Conservation (phyloP, 2,797 vertebrate genomes). For the Falco novaeseelandiae region DNA sequence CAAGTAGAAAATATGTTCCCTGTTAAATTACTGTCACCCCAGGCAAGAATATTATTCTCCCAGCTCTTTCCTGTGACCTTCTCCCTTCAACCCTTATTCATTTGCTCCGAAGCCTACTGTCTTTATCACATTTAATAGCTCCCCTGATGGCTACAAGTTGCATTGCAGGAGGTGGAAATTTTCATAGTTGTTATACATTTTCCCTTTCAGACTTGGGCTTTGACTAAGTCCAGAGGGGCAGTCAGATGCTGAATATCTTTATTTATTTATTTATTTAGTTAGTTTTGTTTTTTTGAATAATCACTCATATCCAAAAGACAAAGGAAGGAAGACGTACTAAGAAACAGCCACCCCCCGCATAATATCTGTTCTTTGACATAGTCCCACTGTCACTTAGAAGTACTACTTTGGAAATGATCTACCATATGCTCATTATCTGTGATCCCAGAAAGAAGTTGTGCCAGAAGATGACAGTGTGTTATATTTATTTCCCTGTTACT, state of each 20-base stretch:
- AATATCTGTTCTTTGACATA: neutral
- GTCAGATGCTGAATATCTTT: neutral
- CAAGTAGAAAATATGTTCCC: conserved; percentile 46
- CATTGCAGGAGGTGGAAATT: neutral
- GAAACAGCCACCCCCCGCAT: neutral
- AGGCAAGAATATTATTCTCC: conserved; percentile 45
- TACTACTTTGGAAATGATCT: neutral
- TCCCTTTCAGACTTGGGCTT: neutral
- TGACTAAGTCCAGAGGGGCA: neutral
- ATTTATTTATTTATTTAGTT: neutral
- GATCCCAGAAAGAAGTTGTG: neutral
- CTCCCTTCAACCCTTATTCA: neutral
- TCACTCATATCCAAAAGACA: neutral
- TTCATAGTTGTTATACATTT: neutral
- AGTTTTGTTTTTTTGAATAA: neutral
- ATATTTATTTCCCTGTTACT: neutral
- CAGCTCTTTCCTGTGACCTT: conserved; percentile 25
- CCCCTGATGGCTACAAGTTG: neutral
- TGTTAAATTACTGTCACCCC: conserved; percentile 52
- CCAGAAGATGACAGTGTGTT: neutral
- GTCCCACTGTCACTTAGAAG: neutral
- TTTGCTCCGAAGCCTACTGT: neutral
- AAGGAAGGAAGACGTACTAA: neutral
- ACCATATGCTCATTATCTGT: neutral
- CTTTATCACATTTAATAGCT: neutral